These are phyloP conservation scores for Danionella dracula DNA, from an alignment of 2,797 vertebrate species.

Conservation along the genomic window DNA sequence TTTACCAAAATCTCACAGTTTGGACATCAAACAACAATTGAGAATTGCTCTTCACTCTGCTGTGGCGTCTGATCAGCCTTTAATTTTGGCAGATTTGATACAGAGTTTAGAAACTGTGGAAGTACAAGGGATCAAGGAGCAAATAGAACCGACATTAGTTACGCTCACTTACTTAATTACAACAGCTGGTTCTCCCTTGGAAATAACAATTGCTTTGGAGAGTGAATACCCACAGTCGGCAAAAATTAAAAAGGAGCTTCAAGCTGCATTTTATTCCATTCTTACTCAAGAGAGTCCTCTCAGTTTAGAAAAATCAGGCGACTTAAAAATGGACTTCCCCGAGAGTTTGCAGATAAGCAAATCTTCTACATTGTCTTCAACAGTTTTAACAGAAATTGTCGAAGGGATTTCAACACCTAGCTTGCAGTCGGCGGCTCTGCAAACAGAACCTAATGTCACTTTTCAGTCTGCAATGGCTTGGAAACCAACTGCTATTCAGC, in stretches of 20 bases:
- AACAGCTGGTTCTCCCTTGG: constrained; percentile 52
- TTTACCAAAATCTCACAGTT: constrained; percentile 48
- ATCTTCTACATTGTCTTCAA: constrained; percentile 44
- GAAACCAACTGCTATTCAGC: constrained; percentile 46
- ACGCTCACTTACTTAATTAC: constrained; percentile 67
- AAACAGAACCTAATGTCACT: constrained; percentile 51
- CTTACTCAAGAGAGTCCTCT: constrained; percentile 73
- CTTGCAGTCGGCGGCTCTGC: constrained; percentile 53
- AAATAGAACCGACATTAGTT: constrained; percentile 56
- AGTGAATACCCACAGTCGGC: constrained; percentile 65
- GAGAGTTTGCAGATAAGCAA: constrained; percentile 50
- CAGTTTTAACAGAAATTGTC: constrained; percentile 56
- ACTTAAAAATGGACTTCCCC: constrained; percentile 45
- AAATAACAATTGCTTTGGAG: constrained; percentile 65
- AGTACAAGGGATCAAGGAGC: constrained; percentile 56
- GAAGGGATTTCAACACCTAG: constrained; percentile 41
- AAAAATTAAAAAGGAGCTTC: constrained; percentile 73
- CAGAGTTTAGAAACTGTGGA: constrained; percentile 58
- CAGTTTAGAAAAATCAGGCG: constrained; percentile 61
- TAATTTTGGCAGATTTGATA: constrained; percentile 68
- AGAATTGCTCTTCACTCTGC: constrained; percentile 62
- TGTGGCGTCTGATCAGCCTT: constrained; percentile 59
- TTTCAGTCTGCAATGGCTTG: constrained; percentile 50
- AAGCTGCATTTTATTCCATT: constrained; percentile 72
- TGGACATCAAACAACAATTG: constrained; percentile 63